These are phyloP conservation scores for Esox masquinongy DNA, from an alignment of 2,797 vertebrate genomes.

Conservation along the genomic window DNA sequence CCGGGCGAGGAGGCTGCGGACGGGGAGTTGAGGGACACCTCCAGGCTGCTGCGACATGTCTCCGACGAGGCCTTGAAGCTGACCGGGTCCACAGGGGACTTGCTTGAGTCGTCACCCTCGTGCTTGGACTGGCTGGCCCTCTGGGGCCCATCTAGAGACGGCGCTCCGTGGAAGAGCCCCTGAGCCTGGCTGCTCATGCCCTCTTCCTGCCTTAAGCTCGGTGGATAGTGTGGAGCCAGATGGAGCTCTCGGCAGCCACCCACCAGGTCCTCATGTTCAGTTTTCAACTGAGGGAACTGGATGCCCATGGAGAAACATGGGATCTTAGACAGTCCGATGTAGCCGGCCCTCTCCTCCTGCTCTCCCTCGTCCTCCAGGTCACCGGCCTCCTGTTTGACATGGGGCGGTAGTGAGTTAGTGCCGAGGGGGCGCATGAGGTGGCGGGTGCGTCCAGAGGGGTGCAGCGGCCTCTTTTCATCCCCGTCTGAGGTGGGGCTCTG, in stretches of 20 bases:
- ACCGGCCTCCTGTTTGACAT: constrained; percentile 86
- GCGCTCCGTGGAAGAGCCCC: constrained; percentile 48
- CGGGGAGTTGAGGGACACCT: constrained; percentile 89
- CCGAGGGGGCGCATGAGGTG: constrained; percentile 41
- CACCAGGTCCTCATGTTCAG: constrained; percentile 64
- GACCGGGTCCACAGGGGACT: constrained; percentile 78
- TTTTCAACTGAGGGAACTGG: constrained; percentile 71
- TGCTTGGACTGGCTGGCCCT: constrained; percentile 63
- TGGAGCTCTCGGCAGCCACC: constrained; percentile 47
- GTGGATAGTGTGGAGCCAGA: constrained; percentile 47
- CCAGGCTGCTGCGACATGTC: constrained; percentile 88
- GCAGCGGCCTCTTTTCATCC: constrained; percentile 83
- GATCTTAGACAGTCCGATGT: constrained; percentile 52
- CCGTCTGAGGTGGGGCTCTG: constrained; percentile 83
- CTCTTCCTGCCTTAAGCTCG: constrained; percentile 68
- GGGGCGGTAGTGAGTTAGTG: constrained; percentile 50
- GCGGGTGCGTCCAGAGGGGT: constrained; percentile 51
- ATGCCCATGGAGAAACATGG: constrained; percentile 66
- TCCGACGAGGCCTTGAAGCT: constrained; percentile 88
- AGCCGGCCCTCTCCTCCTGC: constrained; percentile 60
- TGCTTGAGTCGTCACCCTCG: constrained; percentile 73
- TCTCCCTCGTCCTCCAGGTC: constrained; percentile 68
- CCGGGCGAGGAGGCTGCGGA: constrained; percentile 92
- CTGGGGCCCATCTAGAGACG: constrained; percentile 65
- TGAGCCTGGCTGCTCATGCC: constrained; percentile 57